A percentile compares a stretch with the other conserved stretches of the same genome.
Evolutionary conservation across 2,797 vertebrate species (phyloP).

Genomic region (Delichon dasypus): DNA sequence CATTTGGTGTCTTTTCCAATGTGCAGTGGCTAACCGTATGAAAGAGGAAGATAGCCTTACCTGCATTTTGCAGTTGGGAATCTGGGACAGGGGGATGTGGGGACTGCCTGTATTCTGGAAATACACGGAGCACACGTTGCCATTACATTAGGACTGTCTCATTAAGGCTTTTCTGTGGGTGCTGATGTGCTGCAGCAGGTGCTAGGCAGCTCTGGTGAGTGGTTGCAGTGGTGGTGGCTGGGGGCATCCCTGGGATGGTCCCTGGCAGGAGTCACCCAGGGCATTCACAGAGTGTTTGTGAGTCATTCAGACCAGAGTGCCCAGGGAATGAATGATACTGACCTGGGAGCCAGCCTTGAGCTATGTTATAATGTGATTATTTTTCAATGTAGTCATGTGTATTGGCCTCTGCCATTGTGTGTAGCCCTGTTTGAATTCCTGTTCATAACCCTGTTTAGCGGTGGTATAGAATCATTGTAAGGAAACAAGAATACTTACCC

Average conservation of each 20-base stretch:
- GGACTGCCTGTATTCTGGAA: background rate
- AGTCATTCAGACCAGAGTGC: background rate
- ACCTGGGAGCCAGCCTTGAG: background rate
- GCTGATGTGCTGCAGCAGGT: fast-evolving
- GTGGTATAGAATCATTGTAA: background rate
- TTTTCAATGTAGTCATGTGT: background rate
- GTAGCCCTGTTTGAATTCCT: background rate
- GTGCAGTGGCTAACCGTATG: background rate
- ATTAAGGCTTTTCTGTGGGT: background rate
- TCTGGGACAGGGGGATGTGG: background rate
- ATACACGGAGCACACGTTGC: background rate
- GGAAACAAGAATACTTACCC: background rate
- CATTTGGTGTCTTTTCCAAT: background rate
- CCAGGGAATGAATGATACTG: fast-evolving
- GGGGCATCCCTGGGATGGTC: background rate
- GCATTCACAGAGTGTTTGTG: background rate
- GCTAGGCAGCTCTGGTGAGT: background rate
- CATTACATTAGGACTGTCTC: background rate
- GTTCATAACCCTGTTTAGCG: background rate
- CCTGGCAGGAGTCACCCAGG: background rate
- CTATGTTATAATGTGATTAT: background rate
- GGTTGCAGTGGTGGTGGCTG: background rate
- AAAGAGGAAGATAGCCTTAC: background rate
- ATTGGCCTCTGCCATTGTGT: background rate
- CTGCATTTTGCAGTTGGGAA: background rate